These are phyloP conservation scores for Drosophila ustulata DNA, from an alignment of 2,888 invertebrate species.

Conservation along the genomic window DNA sequence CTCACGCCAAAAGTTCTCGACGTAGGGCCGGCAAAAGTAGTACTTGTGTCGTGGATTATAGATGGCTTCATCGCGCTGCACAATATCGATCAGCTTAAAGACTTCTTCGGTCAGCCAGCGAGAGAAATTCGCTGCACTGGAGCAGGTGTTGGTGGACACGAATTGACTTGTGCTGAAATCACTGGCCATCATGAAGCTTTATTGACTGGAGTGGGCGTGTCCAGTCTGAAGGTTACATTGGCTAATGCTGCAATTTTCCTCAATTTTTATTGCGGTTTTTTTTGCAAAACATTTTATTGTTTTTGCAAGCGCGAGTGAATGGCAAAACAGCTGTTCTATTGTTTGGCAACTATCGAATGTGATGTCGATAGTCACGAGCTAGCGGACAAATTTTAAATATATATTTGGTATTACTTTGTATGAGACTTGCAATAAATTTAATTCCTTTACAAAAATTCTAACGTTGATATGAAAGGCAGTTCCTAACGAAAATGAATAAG, in stretches of 20 bases:
- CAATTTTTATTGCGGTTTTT: constrained; percentile 47
- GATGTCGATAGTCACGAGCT: not conserved
- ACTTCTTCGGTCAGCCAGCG: constrained; percentile 84
- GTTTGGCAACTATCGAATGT: not conserved
- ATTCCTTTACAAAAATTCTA: no score
- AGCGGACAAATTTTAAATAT: not conserved
- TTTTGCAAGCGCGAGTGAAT: constrained; percentile 47
- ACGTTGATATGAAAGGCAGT: no score
- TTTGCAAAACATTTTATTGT: constrained; percentile 64
- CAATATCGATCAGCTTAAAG: constrained; percentile 83
- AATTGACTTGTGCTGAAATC: constrained; percentile 61
- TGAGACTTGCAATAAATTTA: no score
- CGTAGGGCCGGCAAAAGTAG: constrained; percentile 84
- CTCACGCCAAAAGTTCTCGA: constrained; percentile 84
- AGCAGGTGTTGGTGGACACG: constrained; percentile 54
- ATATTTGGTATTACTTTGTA: not conserved
- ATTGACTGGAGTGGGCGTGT: constrained; percentile 3
- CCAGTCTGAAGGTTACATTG: constrained; percentile 20
- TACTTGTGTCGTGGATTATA: constrained; percentile 84
- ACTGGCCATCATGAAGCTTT: constrained; percentile 50
- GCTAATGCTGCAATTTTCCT: constrained; percentile 24
- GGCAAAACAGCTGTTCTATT: constrained; percentile 52
- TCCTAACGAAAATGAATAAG: not conserved
- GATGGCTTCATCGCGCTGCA: constrained; percentile 83
- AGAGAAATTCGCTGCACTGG: constrained; percentile 68